Percentiles rank a stretch among this genome's conserved stretches.
Conservation (phyloP, 2,113 vertebrate genomes). For the Clarias macrocephalus region DNA sequence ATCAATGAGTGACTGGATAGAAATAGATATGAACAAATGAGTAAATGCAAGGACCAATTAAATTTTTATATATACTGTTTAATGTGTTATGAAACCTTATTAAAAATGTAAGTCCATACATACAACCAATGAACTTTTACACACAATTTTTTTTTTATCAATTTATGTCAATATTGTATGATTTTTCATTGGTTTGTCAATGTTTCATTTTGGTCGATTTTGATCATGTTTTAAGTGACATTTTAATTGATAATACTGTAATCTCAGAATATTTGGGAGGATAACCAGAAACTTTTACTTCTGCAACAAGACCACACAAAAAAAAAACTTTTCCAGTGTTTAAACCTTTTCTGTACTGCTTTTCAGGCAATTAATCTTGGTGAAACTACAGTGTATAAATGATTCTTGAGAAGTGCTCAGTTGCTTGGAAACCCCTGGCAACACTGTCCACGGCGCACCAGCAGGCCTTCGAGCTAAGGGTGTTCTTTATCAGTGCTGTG, state of each 20-base stretch:
- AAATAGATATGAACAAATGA: not conserved
- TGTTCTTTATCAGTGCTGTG: slow-evolving; percentile 44
- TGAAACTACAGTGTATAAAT: slow-evolving; percentile 47
- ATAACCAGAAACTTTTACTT: not conserved
- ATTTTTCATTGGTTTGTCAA: not conserved
- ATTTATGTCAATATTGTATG: not conserved
- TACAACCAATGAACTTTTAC: not conserved
- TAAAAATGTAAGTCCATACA: not conserved
- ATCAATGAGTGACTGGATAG: not conserved
- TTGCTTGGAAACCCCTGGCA: slow-evolving; percentile 55
- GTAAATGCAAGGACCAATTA: not conserved
- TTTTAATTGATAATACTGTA: too few relatives aligned
- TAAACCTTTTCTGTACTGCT: slow-evolving; percentile 8
- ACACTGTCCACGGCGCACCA: slow-evolving; percentile 41
- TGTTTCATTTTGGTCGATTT: not conserved
- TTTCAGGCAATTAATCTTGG: slow-evolving; percentile 18
- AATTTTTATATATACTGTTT: not conserved
- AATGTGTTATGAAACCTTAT: not conserved
- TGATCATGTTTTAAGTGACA: not conserved
- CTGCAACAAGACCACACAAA: not conserved
- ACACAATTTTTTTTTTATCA: not conserved
- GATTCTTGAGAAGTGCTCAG: slow-evolving; percentile 42
- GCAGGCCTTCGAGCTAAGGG: slow-evolving; percentile 37
- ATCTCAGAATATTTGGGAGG: not conserved
- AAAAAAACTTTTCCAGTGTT: not conserved